Evolutionary conservation across 30 jellyfish, hydroid and myxozoan species (phyloP).

Genomic region (Clytia hemisphaerica): DNA sequence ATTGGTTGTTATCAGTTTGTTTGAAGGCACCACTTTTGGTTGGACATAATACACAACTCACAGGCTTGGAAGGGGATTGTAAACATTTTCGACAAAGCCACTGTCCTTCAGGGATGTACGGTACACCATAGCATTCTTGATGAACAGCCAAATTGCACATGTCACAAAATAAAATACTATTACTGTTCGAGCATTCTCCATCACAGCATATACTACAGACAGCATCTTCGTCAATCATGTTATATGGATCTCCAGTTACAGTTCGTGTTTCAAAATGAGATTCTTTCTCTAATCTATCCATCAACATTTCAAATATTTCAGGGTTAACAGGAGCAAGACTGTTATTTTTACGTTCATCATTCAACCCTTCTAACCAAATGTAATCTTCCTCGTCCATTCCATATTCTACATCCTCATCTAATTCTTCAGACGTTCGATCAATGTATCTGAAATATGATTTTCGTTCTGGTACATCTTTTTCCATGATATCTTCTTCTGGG

Average conservation of each 20-base stretch:
- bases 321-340: conserved; percentile 56
- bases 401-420: conserved; percentile 94
- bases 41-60: conserved; percentile 93
- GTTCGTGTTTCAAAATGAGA: conserved; percentile 96
- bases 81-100: conserved; percentile 98
- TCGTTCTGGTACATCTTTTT: conserved; percentile 52
- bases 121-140: conserved; percentile 99
- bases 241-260: conserved; percentile 87
- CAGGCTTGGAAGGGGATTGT: conserved; percentile 96
- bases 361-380: conserved; percentile 76
- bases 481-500: conserved; percentile 44
- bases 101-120: conserved; percentile 98
- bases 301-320: conserved; percentile 76
- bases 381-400: conserved; percentile 99
- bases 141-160: conserved; percentile 98
- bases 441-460: conserved; percentile 76
- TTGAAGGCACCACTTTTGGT: conserved; percentile 93
- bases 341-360: conserved; percentile 73
- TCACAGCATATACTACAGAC: conserved; percentile 98
- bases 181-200: conserved; percentile 96
- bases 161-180: conserved; percentile 91
- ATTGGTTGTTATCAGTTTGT: conserved; percentile 88
- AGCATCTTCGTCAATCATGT: conserved; percentile 96
- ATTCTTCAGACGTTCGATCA: conserved; percentile 79
- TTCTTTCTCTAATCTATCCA: conserved; percentile 96